Percentiles rank a stretch among this genome's conserved stretches.
These are phyloP conservation scores for Cynopterus sphinx DNA, from an alignment of 2,797 vertebrate genomes.

Conservation along the genomic window DNA sequence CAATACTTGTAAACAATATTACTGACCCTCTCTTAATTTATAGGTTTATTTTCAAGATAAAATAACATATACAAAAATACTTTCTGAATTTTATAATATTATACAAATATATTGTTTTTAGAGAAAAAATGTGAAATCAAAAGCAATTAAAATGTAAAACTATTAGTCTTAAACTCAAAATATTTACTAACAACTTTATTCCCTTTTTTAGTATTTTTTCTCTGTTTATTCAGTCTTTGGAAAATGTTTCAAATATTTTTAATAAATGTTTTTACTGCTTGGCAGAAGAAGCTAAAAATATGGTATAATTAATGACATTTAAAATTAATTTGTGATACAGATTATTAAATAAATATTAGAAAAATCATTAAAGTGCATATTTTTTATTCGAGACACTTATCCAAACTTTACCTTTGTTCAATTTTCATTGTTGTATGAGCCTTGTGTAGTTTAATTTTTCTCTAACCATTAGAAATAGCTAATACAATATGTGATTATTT, in stretches of 20 bases:
- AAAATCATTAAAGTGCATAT: constrained; percentile 37
- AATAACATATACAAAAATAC: not conserved
- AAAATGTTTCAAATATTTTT: not conserved
- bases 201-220: not conserved
- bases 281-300: not conserved
- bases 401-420: constrained; percentile 13
- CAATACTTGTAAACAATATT: not conserved
- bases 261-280: constrained; percentile 8
- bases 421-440: constrained; percentile 23
- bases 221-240: not conserved
- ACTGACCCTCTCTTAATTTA: not conserved
- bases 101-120: not conserved
- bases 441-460: constrained; percentile 57
- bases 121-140: not conserved
- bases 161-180: not conserved
- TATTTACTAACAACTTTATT: not conserved
- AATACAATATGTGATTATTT: constrained; percentile 54
- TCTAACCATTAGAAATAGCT: constrained; percentile 26
- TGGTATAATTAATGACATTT: not conserved
- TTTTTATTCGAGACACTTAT: constrained; percentile 48
- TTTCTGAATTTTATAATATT: not conserved
- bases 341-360: constrained; percentile 1
- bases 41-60: not conserved
- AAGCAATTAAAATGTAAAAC: not conserved
- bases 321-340: not conserved